Conservation (phyloP, 2,888 invertebrate genomes). For the Reticulitermes lucifugus region DNA sequence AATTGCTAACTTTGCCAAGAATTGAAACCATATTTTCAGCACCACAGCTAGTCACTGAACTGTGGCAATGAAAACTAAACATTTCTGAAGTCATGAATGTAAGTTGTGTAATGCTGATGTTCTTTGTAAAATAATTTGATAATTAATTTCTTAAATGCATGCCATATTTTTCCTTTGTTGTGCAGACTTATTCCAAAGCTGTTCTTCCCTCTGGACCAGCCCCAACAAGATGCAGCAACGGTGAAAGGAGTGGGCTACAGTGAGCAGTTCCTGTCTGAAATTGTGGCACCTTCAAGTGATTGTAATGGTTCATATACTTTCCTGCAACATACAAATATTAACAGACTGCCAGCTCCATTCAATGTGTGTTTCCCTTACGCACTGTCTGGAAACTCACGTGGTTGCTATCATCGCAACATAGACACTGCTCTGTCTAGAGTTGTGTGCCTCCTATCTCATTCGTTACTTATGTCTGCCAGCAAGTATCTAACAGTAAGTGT, state of each 20-base stretch:
- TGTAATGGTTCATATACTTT: not conserved
- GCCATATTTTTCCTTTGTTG: not conserved
- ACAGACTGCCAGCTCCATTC: slow-evolving; percentile 68
- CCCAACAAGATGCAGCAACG: slow-evolving; percentile 68
- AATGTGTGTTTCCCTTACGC: slow-evolving; percentile 58
- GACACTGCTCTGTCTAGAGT: slow-evolving; percentile 71
- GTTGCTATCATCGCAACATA: slow-evolving; percentile 55
- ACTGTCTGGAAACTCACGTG: slow-evolving; percentile 51
- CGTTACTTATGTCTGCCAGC: slow-evolving; percentile 72
- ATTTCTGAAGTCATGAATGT: not conserved
- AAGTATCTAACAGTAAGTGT: slow-evolving; percentile 75
- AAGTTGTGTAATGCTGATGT: not conserved
- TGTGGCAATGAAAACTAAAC: too few relatives aligned
- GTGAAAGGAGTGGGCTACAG: slow-evolving; percentile 65
- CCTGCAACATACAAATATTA: slow-evolving; percentile 56
- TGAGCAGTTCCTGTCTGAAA: slow-evolving; percentile 59
- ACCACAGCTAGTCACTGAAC: too few relatives aligned
- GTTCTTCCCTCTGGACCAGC: slow-evolving; percentile 64
- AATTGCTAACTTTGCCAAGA: too few relatives aligned
- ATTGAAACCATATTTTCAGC: too few relatives aligned
- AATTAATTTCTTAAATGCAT: not conserved
- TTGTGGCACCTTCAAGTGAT: slow-evolving; percentile 57
- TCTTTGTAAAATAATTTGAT: not conserved
- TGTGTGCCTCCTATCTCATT: slow-evolving; percentile 66
- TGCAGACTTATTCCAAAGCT: slow-evolving; percentile 62